phyloP scores from a whole-genome alignment of 2,797 vertebrate species.

The Malacoctenus gilli region DNA sequence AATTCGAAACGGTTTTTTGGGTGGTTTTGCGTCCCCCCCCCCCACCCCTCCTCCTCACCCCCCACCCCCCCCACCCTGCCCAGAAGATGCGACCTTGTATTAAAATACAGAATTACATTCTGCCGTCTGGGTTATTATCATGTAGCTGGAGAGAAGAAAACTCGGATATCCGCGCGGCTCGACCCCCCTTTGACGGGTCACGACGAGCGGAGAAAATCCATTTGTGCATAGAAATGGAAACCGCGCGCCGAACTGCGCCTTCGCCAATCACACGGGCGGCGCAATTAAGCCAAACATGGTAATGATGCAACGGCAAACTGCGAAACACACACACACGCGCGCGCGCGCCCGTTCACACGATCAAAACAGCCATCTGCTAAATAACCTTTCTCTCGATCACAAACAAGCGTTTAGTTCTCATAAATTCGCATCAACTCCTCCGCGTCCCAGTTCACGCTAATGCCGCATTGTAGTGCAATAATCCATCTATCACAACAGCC shows the following conservation, averaged over 20 bases:
- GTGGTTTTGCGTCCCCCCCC: conserved; percentile 1
- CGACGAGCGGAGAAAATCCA: conserved; percentile 39
- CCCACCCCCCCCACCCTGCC: too few relatives aligned
- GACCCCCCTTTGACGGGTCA: conserved; percentile 32
- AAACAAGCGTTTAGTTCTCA: conserved; percentile 62
- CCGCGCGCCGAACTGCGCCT: neutral
- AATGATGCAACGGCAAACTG: conserved; percentile 27
- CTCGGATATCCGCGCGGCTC: conserved; percentile 15
- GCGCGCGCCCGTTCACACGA: too few relatives aligned
- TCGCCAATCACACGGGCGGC: neutral
- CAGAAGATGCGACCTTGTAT: conserved; percentile 53
- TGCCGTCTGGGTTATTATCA: conserved; percentile 26
- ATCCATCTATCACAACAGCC: conserved; percentile 62
- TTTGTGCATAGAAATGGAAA: conserved; percentile 1
- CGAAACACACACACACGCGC: conserved; percentile 20
- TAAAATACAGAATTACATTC: conserved; percentile 33
- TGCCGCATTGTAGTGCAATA: conserved; percentile 53
- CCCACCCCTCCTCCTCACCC: too few relatives aligned
- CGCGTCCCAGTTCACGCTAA: conserved; percentile 53
- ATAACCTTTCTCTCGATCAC: conserved; percentile 50
- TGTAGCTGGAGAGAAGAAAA: conserved; percentile 14
- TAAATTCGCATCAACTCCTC: conserved; percentile 57
- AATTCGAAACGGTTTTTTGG: conserved; percentile 39
- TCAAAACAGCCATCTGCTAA: conserved; percentile 60
- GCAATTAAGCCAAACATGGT: conserved; percentile 45